A percentile compares a stretch with the other conserved stretches of the same genome.
These are phyloP conservation scores for Climacteris rufus DNA, from an alignment of 2,113 vertebrate genomes.

Conservation along the genomic window DNA sequence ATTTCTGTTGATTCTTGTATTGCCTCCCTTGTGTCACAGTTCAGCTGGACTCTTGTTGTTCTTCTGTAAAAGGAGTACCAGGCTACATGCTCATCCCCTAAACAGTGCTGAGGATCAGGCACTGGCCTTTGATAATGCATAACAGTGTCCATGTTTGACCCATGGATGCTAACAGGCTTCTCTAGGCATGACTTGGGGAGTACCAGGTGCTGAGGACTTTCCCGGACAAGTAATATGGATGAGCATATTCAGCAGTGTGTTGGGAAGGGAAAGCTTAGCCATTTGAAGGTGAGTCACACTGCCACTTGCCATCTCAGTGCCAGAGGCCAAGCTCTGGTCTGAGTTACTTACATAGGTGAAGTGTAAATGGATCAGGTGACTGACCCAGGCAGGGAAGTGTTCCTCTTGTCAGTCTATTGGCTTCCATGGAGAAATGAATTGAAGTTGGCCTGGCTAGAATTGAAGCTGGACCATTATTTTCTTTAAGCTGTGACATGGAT, in stretches of 20 bases:
- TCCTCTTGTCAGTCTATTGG: neutral
- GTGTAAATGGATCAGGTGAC: neutral
- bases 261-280: neutral
- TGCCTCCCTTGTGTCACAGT: neutral
- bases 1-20: neutral
- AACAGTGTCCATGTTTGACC: neutral
- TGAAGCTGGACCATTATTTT: neutral
- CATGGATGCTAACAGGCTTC: neutral
- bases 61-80: neutral
- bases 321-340: neutral
- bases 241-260: neutral
- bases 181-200: neutral
- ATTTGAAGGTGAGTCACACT: neutral
- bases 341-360: neutral
- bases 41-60: neutral
- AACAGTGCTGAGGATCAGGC: neutral
- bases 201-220: neutral
- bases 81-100: rapidly evolving
- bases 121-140: neutral
- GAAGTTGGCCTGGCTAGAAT: neutral
- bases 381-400: neutral
- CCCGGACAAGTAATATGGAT: neutral
- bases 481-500: neutral
- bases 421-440: neutral
- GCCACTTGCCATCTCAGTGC: neutral